A percentile compares a stretch with the other conserved stretches of the same genome.
phyloP scores from a whole-genome alignment of 2,113 vertebrate genomes.

The Phaethon lepturus region DNA sequence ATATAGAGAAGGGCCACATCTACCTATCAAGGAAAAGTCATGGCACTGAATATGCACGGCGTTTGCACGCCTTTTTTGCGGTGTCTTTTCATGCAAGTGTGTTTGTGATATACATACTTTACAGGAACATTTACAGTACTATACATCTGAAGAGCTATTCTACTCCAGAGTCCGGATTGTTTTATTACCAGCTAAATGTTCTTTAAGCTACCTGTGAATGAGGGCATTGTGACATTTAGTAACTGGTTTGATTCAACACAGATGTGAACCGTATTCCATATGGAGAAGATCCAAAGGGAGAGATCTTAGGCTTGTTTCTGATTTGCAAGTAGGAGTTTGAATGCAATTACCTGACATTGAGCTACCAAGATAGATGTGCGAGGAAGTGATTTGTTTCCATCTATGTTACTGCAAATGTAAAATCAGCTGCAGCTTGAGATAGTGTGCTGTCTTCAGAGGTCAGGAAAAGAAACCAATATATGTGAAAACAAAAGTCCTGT shows the following conservation, averaged over 20 bases:
- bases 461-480: background rate
- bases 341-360: background rate
- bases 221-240: constrained; percentile 80
- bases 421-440: background rate
- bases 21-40: background rate
- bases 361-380: background rate
- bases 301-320: constrained; percentile 34
- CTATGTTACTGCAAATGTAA: background rate
- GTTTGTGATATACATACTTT: constrained; percentile 34
- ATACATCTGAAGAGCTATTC: constrained; percentile 48
- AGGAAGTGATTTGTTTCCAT: background rate
- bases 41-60: background rate
- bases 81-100: constrained; percentile 4
- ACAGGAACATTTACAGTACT: constrained; percentile 42
- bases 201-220: constrained; percentile 80
- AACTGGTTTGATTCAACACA: constrained; percentile 76
- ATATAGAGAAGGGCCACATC: background rate
- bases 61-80: background rate
- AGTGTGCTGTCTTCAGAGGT: background rate
- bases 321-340: constrained; percentile 40
- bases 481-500: background rate
- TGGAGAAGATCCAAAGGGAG: constrained; percentile 64
- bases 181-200: constrained; percentile 79
- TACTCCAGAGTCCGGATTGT: constrained; percentile 67
- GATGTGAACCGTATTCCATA: constrained; percentile 73